phyloP scores from a whole-genome alignment of 2,797 vertebrate genomes.

The Leptoclinus maculatus region DNA sequence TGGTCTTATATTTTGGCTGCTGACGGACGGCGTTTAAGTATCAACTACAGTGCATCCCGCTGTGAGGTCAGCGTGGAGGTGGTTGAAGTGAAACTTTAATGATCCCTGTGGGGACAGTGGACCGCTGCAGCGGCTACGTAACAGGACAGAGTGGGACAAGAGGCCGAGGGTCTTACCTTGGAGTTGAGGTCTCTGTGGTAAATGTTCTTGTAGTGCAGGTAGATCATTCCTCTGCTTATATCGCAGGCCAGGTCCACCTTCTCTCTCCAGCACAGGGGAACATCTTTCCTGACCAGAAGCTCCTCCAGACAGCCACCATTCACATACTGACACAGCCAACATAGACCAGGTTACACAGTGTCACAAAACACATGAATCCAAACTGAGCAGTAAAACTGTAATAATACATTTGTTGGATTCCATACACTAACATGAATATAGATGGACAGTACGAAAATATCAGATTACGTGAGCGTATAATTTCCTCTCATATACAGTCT shows the following conservation, averaged over 20 bases:
- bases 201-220: constrained; percentile 93
- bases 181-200: constrained; percentile 94
- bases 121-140: neutral
- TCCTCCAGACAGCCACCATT: constrained; percentile 91
- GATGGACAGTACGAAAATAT: neutral
- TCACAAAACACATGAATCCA: neutral
- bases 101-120: neutral
- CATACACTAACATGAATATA: neutral
- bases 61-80: neutral
- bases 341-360: neutral
- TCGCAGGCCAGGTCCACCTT: constrained; percentile 90
- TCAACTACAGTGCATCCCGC: neutral
- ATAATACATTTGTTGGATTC: neutral
- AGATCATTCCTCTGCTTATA: constrained; percentile 91
- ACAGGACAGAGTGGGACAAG: neutral
- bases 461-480: neutral
- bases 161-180: constrained; percentile 79
- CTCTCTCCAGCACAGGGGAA: constrained; percentile 87
- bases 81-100: constrained; percentile 1
- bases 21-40: neutral
- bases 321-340: constrained; percentile 82
- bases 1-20: neutral
- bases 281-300: constrained; percentile 86
- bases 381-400: neutral
- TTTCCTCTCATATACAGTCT: neutral